A percentile compares a stretch with the other conserved stretches of the same genome.
Conservation (phyloP, 2,797 vertebrate species). For the Acanthornis magna region DNA sequence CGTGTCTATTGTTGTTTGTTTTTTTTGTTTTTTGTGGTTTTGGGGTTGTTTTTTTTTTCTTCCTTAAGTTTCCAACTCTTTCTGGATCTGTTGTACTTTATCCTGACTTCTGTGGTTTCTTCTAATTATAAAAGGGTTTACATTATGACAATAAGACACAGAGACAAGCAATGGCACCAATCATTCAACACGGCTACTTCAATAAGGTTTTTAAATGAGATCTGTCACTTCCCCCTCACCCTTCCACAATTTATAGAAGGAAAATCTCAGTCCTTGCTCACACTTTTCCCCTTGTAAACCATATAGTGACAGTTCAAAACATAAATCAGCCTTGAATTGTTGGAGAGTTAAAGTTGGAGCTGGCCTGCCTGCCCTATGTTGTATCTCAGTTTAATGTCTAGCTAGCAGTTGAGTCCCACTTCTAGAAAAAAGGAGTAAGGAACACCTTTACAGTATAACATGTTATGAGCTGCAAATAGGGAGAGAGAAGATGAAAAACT, state of each 20-base stretch:
- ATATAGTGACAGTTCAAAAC: conserved; percentile 23
- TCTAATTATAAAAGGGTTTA: conserved; percentile 59
- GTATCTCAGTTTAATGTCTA: not conserved
- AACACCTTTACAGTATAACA: not conserved
- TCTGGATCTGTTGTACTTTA: conserved; percentile 60
- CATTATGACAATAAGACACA: conserved; percentile 45
- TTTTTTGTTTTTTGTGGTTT: not conserved
- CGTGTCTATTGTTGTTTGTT: conserved; percentile 28
- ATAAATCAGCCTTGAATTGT: not conserved
- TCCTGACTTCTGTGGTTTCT: conserved; percentile 60
- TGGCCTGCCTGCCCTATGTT: not conserved
- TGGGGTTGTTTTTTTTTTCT: not conserved
- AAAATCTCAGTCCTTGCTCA: conserved; percentile 37
- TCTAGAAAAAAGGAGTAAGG: not conserved
- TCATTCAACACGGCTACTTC: conserved; percentile 51
- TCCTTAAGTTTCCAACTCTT: conserved; percentile 61
- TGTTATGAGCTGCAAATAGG: not conserved
- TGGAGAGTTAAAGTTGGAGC: not conserved
- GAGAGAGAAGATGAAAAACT: not conserved
- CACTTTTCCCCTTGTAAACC: conserved; percentile 33
- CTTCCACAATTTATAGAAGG: conserved; percentile 47
- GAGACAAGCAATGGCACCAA: conserved; percentile 48
- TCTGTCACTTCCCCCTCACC: conserved; percentile 48
- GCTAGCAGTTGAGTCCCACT: not conserved
- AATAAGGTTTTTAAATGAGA: conserved; percentile 51